A percentile compares a stretch with the other conserved stretches of the same genome.
Evolutionary conservation across 2,113 vertebrate species (phyloP).

Genomic region (Notarius quadriscutis): DNA sequence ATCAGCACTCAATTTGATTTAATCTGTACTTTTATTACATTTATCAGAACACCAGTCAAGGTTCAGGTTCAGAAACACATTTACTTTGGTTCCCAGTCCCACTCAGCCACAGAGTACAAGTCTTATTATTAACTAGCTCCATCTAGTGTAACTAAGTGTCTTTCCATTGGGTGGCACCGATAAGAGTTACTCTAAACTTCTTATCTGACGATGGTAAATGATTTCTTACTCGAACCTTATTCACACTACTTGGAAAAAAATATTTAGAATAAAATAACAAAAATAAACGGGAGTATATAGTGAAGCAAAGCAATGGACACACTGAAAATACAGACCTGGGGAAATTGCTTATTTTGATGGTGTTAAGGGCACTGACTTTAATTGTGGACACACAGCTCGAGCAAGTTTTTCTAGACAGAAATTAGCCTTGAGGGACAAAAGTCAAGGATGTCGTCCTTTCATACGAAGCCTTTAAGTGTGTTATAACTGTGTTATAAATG

Average conservation of each 20-base stretch:
- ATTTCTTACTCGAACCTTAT: not conserved
- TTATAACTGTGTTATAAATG: not conserved
- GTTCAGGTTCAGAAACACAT: conserved; percentile 18
- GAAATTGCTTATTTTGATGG: not conserved
- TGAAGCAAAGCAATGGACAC: not conserved
- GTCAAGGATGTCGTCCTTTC: not conserved
- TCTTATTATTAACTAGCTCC: conserved; percentile 73
- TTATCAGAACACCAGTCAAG: conserved; percentile 4
- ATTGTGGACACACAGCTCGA: not conserved
- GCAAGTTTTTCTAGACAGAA: not conserved
- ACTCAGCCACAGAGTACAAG: conserved; percentile 21
- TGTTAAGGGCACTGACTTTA: not conserved
- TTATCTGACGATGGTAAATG: not conserved
- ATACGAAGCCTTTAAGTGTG: not conserved
- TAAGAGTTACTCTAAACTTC: not conserved
- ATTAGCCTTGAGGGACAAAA: not conserved
- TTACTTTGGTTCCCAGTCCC: not conserved
- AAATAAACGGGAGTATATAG: not conserved
- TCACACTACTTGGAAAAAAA: not conserved
- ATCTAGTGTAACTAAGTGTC: conserved; percentile 68
- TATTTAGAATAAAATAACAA: not conserved
- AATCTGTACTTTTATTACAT: not conserved
- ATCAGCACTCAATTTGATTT: not conserved
- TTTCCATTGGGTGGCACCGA: conserved; percentile 49
- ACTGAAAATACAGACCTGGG: not conserved